phyloP scores from a whole-genome alignment of 2,888 invertebrate genomes.

The Luperina testacea region DNA sequence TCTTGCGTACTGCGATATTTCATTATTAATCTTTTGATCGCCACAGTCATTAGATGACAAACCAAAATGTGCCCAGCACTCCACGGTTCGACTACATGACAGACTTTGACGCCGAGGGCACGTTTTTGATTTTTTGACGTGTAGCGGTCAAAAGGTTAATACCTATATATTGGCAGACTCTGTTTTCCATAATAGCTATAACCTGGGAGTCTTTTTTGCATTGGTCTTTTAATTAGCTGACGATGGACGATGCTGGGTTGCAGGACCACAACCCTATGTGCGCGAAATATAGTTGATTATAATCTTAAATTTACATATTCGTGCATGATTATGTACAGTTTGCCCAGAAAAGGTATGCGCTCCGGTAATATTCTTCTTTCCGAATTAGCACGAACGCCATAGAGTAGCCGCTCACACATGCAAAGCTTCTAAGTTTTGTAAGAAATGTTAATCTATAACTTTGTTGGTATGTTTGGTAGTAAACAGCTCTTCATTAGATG shows the following conservation, averaged over 20 bases:
- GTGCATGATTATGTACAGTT: neutral
- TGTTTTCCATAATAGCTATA: neutral
- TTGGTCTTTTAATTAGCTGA: slow-evolving; percentile 6
- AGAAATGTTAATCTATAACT: neutral
- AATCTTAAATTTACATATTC: neutral
- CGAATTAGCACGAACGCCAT: neutral
- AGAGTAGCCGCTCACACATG: neutral
- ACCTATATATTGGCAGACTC: neutral
- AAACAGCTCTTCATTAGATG: neutral
- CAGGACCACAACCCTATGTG: neutral
- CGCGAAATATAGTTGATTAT: slow-evolving; percentile 1
- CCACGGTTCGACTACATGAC: too few relatives aligned
- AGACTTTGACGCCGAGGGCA: too few relatives aligned
- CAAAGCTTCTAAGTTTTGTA: neutral
- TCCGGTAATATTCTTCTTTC: neutral
- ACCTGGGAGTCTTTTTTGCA: neutral
- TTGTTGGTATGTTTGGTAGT: neutral
- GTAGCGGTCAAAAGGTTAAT: too few relatives aligned
- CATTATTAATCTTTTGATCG: too few relatives aligned
- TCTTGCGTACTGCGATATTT: neutral
- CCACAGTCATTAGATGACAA: too few relatives aligned
- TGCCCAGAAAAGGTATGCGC: neutral
- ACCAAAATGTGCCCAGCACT: too few relatives aligned
- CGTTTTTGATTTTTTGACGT: too few relatives aligned
- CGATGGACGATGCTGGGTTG: neutral